phyloP scores from a whole-genome alignment of 2,113 vertebrate species.

The Chelonoidis abingdonii region DNA sequence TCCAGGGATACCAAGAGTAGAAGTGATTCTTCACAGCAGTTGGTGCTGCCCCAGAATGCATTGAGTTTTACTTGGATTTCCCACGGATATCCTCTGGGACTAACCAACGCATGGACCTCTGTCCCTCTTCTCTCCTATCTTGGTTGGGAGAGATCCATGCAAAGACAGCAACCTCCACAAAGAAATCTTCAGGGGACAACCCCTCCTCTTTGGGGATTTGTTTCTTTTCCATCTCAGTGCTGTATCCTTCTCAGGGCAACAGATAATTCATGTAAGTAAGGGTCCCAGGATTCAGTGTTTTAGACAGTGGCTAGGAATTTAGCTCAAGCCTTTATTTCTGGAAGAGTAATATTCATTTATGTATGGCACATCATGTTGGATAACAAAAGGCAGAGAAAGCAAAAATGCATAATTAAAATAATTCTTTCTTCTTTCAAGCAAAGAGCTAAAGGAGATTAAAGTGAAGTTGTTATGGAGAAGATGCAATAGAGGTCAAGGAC shows the following conservation, averaged over 20 bases:
- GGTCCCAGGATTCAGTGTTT: fast-evolving
- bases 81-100: background rate
- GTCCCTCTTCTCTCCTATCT: background rate
- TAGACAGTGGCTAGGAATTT: fast-evolving
- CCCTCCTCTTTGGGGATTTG: background rate
- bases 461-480: background rate
- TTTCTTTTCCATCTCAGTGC: background rate
- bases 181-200: background rate
- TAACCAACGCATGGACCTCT: background rate
- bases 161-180: background rate
- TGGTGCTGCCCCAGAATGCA: background rate
- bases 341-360: fast-evolving
- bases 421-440: fast-evolving
- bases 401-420: background rate
- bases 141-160: background rate
- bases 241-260: background rate
- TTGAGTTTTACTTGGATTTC: background rate
- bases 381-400: background rate
- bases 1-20: background rate
- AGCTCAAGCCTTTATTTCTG: background rate
- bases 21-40: background rate
- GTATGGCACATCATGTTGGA: fast-evolving
- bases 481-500: fast-evolving
- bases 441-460: background rate
- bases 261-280: fast-evolving